Percentiles rank a stretch among this genome's conserved stretches.
phyloP scores from a whole-genome alignment of 2,113 vertebrate genomes.

The Dipodomys merriami region DNA sequence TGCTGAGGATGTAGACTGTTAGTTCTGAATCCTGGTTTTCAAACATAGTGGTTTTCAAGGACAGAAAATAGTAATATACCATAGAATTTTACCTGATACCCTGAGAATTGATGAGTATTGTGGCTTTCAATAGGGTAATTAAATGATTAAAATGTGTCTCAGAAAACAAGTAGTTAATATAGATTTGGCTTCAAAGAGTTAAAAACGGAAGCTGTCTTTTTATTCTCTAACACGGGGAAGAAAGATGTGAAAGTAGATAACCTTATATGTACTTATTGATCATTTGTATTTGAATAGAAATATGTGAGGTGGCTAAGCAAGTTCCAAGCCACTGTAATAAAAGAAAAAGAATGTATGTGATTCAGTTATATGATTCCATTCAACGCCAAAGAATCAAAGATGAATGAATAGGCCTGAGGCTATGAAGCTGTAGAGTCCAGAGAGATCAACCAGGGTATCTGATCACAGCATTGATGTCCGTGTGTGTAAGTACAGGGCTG shows the following conservation, averaged over 20 bases:
- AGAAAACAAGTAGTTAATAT: slow-evolving; percentile 21
- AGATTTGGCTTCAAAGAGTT: slow-evolving; percentile 13
- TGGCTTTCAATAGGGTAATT: not conserved
- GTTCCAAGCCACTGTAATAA: not conserved
- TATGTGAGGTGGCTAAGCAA: slow-evolving; percentile 10
- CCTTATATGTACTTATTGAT: not conserved
- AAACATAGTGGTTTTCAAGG: not conserved
- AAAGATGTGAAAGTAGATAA: not conserved
- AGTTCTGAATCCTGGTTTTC: not conserved
- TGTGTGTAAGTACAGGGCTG: not conserved
- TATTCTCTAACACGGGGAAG: not conserved
- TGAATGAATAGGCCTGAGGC: not conserved
- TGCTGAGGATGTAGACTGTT: not conserved
- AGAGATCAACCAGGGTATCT: not conserved
- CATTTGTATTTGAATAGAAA: slow-evolving; percentile 19
- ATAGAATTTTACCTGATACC: not conserved
- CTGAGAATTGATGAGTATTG: too few species aligned
- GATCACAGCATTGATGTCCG: not conserved
- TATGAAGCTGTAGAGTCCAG: not conserved
- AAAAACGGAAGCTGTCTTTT: not conserved
- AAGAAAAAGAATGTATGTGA: not conserved
- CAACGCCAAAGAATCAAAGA: slow-evolving; percentile 12
- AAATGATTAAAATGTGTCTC: not conserved
- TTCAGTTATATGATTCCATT: not conserved
- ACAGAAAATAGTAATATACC: not conserved